phyloP scores from a whole-genome alignment of 2,888 invertebrate genomes.

The Lasioglossum zephyrum region DNA sequence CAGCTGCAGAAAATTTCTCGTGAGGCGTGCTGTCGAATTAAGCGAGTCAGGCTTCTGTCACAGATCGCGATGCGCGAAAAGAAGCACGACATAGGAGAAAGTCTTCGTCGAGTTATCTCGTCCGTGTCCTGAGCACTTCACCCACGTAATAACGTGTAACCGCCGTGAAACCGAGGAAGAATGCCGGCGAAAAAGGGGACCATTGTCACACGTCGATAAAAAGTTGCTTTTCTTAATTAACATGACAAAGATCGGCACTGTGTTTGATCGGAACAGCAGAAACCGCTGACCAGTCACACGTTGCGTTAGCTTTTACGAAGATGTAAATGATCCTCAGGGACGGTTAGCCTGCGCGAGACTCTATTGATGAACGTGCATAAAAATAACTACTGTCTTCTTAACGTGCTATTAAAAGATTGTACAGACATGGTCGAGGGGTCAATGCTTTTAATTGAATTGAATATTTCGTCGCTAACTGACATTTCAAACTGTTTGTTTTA shows the following conservation, averaged over 20 bases:
- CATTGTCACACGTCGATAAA: conserved; percentile 19
- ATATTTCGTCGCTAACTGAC: not conserved
- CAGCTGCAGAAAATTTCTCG: conserved; percentile 25
- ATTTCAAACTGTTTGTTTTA: not conserved
- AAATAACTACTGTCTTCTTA: not conserved
- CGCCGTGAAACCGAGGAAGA: not conserved
- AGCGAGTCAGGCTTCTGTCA: conserved; percentile 40
- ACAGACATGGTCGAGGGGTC: not conserved
- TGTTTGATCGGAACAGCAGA: conserved; percentile 15
- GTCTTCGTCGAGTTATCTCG: conserved; percentile 17
- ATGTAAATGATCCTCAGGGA: conserved; percentile 32
- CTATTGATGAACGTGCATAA: not conserved
- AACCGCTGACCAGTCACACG: conserved; percentile 3
- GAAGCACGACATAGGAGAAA: conserved; percentile 49
- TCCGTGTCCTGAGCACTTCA: conserved; percentile 9
- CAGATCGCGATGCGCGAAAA: conserved; percentile 48
- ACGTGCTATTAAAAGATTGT: not conserved
- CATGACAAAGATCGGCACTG: conserved; percentile 52
- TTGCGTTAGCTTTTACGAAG: not conserved
- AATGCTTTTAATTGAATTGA: not conserved
- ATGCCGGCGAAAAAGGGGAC: conserved; percentile 27
- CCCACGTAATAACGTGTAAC: conserved; percentile 42
- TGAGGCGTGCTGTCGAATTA: conserved; percentile 49
- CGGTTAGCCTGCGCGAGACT: not conserved
- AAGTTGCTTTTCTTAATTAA: conserved; percentile 47